Conservation (phyloP, 1,140 invertebrate genomes). For the Sycobia sp. region DNA sequence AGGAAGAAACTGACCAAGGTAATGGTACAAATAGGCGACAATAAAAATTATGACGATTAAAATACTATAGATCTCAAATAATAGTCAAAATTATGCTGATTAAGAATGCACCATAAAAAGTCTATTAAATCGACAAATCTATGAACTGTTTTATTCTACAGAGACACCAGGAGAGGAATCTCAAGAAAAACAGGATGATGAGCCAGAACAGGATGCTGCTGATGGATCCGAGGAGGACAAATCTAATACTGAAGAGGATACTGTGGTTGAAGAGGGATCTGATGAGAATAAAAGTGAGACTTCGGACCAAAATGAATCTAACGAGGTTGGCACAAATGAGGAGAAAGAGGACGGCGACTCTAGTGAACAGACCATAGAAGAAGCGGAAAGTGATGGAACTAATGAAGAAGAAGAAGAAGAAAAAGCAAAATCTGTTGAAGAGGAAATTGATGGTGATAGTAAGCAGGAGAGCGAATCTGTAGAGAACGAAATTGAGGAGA, state of each 20-base stretch:
- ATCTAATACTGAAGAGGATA: conserved; percentile 1
- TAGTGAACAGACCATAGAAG: conserved; percentile 39
- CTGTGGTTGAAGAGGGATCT: conserved; percentile 30
- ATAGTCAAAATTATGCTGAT: no score
- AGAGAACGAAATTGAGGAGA: conserved; percentile 21
- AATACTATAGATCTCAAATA: no score
- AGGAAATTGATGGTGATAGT: conserved; percentile 19
- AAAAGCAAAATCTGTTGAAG: conserved; percentile 11
- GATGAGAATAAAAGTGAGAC: conserved; percentile 53
- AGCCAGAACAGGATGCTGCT: no score
- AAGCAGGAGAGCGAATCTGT: conserved; percentile 30
- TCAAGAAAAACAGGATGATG: conserved; percentile 11
- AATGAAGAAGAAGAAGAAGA: conserved; percentile 40
- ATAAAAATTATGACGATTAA: not conserved
- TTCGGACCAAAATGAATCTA: not conserved
- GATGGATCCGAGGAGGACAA: no score
- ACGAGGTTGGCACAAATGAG: conserved; percentile 24
- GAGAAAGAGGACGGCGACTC: conserved; percentile 27
- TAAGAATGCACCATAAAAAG: no score
- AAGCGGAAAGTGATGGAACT: no score
- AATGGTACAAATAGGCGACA: no score
- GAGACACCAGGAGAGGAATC: conserved; percentile 18
- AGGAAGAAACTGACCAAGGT: conserved; percentile 14
- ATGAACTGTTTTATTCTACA: no score
- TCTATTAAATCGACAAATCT: no score